Base-by-base conservation (phyloP, 1,140 invertebrate genomes). In the Parasteatoda tepidariorum region DNA sequence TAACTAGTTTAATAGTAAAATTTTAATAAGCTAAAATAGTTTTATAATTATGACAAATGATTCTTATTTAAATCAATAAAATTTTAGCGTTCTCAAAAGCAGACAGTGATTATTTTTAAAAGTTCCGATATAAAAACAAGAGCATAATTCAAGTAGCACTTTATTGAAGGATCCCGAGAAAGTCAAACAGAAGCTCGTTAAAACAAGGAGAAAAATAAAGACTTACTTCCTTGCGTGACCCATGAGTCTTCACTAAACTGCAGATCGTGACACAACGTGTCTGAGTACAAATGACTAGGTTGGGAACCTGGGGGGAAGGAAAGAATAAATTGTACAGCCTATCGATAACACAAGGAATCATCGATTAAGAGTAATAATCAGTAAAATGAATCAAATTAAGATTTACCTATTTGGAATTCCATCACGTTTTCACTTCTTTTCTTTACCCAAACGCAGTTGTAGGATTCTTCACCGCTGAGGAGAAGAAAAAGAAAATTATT, bases 151-250 rank as follows among this genome's bases (percentile, higher is more conserved):
- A 18, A n/a, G 38, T 13, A 18, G 38, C 38, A 13, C 38, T 13
- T 41, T 41, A 13, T 41, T 41, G 4, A 48, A 48, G 38, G n/a
- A n/a, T n/a, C n/a, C n/a, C n/a, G n/a, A n/a, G n/a, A n/a, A n/a
- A n/a, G n/a, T n/a, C 38, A 48, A 9, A 2, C 38, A 48, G 38
- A 2, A 48, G 4, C 38, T 48, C 9, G 38, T 9, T 9, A 48
- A 48, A 4, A 18, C 4, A 4, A 18, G 38, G 38, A 78, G 28
- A 71, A 62, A 41, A 33, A 76, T 38, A 62, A 38, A 70, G 85
- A 90, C 90, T 90, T 89, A 92, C 92, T 88, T 85, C 92, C 92
- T 92, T 93, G 92, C 26, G 93, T 93, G 86, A 92, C 91, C 92
- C 92, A 93, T 71, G 89, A 87, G 11, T 89, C 90, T 87, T 85